A percentile compares a stretch with the other conserved stretches of the same genome.
Conservation (phyloP, 2,888 invertebrate species). For the Hofmannophila pseudospretella region DNA sequence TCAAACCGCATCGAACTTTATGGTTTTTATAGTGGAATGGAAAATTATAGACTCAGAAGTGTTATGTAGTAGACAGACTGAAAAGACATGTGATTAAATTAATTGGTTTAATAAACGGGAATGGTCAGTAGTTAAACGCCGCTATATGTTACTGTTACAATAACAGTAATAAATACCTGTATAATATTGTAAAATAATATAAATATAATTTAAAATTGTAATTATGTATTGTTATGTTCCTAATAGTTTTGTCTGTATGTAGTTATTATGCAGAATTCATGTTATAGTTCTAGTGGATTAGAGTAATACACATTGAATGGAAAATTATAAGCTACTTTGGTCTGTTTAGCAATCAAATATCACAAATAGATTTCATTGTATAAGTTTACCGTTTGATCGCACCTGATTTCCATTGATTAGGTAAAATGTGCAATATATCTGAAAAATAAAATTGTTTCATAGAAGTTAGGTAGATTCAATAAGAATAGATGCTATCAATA, state of each 20-base stretch:
- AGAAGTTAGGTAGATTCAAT: constrained; percentile 44
- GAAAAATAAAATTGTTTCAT: constrained; percentile 46
- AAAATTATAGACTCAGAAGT: constrained; percentile 3
- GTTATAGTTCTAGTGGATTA: constrained; percentile 38
- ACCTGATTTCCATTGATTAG: constrained; percentile 25
- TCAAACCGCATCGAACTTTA: too few species aligned
- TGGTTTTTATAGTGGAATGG: constrained; percentile 31
- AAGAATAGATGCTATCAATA: constrained; percentile 34
- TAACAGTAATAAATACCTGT: too few species aligned
- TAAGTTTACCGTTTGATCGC: constrained; percentile 18
- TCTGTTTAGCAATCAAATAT: constrained; percentile 17
- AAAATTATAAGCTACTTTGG: constrained; percentile 25
- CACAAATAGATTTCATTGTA: constrained; percentile 4
- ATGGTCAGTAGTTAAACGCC: neutral
- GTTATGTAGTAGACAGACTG: constrained; percentile 1
- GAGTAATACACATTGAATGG: constrained; percentile 24
- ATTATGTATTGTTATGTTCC: constrained; percentile 71
- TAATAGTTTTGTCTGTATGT: constrained; percentile 65
- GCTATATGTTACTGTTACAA: neutral
- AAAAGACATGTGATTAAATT: constrained; percentile 3
- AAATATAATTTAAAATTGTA: constrained; percentile 52
- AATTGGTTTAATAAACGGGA: neutral
- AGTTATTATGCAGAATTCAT: constrained; percentile 50
- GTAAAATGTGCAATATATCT: constrained; percentile 68
- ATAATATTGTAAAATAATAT: constrained; percentile 15